Evolutionary conservation across 2,113 vertebrate species (phyloP).

Genomic region (Rhea americana): DNA sequence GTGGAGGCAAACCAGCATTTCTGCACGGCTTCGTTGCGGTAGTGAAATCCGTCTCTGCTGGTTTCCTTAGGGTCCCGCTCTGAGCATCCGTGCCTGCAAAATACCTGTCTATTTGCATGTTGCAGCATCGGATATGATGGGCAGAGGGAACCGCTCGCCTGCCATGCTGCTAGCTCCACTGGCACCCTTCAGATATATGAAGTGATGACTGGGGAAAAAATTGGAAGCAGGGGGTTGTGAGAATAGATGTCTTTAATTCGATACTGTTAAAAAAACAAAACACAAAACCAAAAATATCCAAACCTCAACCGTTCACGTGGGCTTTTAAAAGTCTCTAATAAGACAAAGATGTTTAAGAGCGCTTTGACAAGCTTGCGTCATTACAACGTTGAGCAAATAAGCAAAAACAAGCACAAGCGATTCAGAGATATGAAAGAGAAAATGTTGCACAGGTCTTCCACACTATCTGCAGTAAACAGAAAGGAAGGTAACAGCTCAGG

Average conservation of each 20-base stretch:
- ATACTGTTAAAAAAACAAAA: not conserved
- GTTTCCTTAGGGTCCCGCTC: not conserved
- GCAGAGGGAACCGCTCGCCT: not conserved
- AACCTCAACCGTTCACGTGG: not conserved
- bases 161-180: not conserved
- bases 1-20: not conserved
- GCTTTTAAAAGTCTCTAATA: not conserved
- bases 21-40: not conserved
- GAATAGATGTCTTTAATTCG: not conserved
- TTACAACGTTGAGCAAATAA: not conserved
- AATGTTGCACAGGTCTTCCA: not conserved
- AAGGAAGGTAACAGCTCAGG: not conserved
- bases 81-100: not conserved
- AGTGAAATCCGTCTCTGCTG: not conserved
- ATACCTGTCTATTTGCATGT: accelerated
- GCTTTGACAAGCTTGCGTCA: not conserved
- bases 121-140: accelerated
- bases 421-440: not conserved
- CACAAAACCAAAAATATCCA: not conserved
- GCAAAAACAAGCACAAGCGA: not conserved
- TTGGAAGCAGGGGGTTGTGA: accelerated
- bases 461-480: not conserved
- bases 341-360: not conserved
- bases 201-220: not conserved
- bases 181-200: not conserved